phyloP scores from a whole-genome alignment of 2,888 invertebrate genomes.

The Xestia sexstrigata region DNA sequence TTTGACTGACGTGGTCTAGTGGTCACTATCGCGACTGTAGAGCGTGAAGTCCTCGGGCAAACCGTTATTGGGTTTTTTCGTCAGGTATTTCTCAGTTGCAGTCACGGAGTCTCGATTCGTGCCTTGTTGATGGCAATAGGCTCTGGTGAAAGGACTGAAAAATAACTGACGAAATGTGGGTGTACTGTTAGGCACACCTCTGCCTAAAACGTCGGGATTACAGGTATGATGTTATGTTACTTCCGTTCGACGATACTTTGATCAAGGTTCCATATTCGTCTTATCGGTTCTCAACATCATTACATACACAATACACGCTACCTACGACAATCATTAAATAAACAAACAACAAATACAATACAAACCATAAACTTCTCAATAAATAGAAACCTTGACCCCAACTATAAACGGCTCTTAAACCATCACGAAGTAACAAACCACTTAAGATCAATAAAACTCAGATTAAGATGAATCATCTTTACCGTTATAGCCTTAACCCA shows the following conservation, averaged over 20 bases:
- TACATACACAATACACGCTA: not conserved
- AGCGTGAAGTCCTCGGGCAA: too few relatives aligned
- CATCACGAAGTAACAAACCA: conserved; percentile 47
- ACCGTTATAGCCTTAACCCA: conserved; percentile 68
- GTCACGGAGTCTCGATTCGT: too few relatives aligned
- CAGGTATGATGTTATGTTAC: too few relatives aligned
- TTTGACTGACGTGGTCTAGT: too few relatives aligned
- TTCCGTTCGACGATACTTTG: not conserved
- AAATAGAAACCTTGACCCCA: conserved; percentile 25
- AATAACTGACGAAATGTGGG: too few relatives aligned
- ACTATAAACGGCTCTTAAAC: conserved; percentile 26
- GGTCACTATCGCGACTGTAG: too few relatives aligned
- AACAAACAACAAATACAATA: conserved; percentile 21
- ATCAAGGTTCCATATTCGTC: conserved; percentile 4
- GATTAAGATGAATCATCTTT: conserved; percentile 34
- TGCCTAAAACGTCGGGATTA: too few relatives aligned
- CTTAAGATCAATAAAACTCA: conserved; percentile 43
- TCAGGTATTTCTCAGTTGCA: too few relatives aligned
- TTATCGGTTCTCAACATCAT: not conserved
- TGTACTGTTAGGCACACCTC: too few relatives aligned
- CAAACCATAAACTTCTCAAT: conserved; percentile 37
- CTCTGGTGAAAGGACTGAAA: too few relatives aligned
- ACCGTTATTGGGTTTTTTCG: too few relatives aligned
- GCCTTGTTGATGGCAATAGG: too few relatives aligned
- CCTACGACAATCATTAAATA: not conserved